These are phyloP conservation scores for Dorcus hopei DNA, from an alignment of 2,888 invertebrate species.

Conservation along the genomic window DNA sequence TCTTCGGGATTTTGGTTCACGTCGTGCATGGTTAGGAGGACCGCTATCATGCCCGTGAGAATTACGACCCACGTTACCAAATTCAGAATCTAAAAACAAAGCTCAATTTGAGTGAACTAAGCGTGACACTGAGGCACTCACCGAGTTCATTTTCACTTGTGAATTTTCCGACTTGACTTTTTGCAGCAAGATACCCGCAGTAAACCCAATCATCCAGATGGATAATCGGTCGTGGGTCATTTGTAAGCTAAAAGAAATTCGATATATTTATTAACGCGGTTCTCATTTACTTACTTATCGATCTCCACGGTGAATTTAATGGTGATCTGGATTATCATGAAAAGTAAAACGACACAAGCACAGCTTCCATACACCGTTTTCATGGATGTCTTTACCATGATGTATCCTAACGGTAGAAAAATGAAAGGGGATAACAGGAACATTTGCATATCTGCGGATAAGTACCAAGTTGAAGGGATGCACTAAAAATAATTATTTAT, in stretches of 20 bases:
- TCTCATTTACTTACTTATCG: too few relatives aligned
- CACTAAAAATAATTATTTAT: slow-evolving; percentile 33
- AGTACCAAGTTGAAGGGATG: slow-evolving; percentile 41
- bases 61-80: slow-evolving; percentile 18
- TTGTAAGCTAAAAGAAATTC: slow-evolving; percentile 14
- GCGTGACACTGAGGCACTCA: not conserved
- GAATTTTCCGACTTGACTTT: slow-evolving; percentile 8
- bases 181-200: slow-evolving; percentile 16
- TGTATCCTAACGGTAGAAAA: slow-evolving; percentile 32
- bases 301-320: too few relatives aligned
- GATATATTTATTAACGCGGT: not conserved
- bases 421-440: slow-evolving; percentile 40
- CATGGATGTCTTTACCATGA: not conserved
- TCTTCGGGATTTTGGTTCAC: slow-evolving; percentile 17
- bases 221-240: slow-evolving; percentile 20
- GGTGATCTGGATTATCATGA: too few relatives aligned
- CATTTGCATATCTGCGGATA: slow-evolving; percentile 45
- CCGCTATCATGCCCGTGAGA: slow-evolving; percentile 14
- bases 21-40: slow-evolving; percentile 13
- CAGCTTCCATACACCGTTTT: not conserved
- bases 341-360: too few relatives aligned
- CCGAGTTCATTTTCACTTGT: slow-evolving; percentile 8
- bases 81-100: slow-evolving; percentile 16
- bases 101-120: not conserved
- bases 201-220: slow-evolving; percentile 18